Evolutionary conservation across 2,797 vertebrate genomes (phyloP), one percentile per base, ranked within the genome.

Genomic region (Oryzias sinensis): DNA sequence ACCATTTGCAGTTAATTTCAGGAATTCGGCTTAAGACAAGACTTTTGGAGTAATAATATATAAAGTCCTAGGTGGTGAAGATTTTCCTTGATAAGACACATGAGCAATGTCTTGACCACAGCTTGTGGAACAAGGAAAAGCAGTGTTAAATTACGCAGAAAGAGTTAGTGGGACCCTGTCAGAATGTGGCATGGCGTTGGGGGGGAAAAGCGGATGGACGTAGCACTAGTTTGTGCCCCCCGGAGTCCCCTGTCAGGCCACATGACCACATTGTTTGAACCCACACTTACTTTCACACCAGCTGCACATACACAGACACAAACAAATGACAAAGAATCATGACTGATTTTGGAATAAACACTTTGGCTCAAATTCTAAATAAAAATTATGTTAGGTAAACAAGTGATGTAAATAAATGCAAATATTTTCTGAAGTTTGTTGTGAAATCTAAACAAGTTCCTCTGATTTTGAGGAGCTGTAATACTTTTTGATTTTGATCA

Each of bases 91-190:
- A 72, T 62, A 72, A 74, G 78, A 86, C 73, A 72, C 76, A 70
- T 80, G 79, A 85, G 73, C 74, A 83, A 84, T 77, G 79, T 86
- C 83, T 76, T 81, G 59, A 54, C 63, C 63, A 76, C 63, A 53
- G 68, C 74, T 82, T 53, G 53, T 62, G 77, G 67, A 78, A 76
- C 68, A 62, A 56, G 73, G 70, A 81, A 85, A 88, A 90, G 85
- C 79, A 80, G 83, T 87, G 88, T 91, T 91, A 91, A 93, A 92
- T 92, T 88, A 91, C 82, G 88, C 87, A 90, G 89, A 91, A 92
- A 81, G 83, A 81, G 75, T 68, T 79, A 80, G 86, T 62, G 68
- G 80, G 81, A 83, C 80, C 84, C 84, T 92, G 91, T 93, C 91
- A 91, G 83, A 79, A 89, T 72, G 72, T 74, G 75, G 86, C 59